Evolutionary conservation across 1,140 invertebrate genomes (phyloP).

Genomic region (Phenacoccus solenopsis): DNA sequence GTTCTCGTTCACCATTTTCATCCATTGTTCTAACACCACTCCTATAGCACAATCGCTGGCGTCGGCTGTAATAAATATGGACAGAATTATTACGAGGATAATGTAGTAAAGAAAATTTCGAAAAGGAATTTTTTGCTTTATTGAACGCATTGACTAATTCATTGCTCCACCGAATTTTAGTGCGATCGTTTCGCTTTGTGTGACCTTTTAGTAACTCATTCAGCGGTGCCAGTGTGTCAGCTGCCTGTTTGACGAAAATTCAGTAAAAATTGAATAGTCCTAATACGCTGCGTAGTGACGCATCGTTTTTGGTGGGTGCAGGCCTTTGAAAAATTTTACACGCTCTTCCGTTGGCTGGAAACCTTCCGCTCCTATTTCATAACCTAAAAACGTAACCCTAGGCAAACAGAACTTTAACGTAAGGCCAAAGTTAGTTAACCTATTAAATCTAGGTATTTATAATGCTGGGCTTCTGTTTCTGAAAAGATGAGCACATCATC

Average conservation of each 20-base stretch:
- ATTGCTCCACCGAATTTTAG: not conserved
- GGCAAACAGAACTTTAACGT: too few species aligned
- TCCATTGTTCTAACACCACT: not conserved
- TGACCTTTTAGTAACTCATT: not conserved
- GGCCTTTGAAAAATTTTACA: not conserved
- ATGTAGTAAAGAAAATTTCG: too few species aligned
- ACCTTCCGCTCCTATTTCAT: not conserved
- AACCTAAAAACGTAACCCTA: too few species aligned
- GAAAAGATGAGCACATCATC: too few species aligned
- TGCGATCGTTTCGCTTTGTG: not conserved
- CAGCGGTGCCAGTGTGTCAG: not conserved
- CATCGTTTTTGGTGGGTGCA: not conserved
- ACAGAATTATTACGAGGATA: not conserved
- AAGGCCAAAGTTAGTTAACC: too few species aligned
- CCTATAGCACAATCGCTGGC: not conserved
- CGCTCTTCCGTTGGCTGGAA: not conserved
- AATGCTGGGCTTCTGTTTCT: too few species aligned
- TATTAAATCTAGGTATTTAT: too few species aligned
- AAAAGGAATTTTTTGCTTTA: not conserved
- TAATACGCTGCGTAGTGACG: not conserved
- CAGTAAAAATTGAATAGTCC: not conserved
- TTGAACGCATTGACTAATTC: not conserved
- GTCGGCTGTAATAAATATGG: not conserved
- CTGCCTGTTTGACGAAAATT: not conserved
- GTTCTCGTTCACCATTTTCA: too few species aligned